Base-by-base conservation (phyloP, 30 jellyfish, hydroid and myxozoan species). In the Aurelia sp. region DNA sequence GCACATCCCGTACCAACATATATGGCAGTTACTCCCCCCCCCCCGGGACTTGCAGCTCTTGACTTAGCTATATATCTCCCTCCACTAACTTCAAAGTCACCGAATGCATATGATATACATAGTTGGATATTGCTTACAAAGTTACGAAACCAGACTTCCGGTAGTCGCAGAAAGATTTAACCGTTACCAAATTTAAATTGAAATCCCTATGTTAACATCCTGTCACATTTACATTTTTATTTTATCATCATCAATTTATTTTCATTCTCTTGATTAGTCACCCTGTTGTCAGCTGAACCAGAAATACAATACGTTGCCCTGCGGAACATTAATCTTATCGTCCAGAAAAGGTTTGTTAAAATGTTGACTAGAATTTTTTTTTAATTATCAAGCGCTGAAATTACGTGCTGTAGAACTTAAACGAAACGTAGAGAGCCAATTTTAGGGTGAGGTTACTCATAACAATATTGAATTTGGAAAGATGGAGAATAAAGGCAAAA, bases 231-330 rank as follows among this genome's bases (percentile, higher is more conserved):
- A 11, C 10, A n/a, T 66, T n/a, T 66, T 66, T 66, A 9, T n/a
- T 66, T 33, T 61, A 61, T 61, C 7, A n/a, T 0, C 4, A 40
- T 11, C 21, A 17, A 65, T 16, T 47, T 66, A 66, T 73, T 13
- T 10, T 3, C 9, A 50, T 44, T 48, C 44, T 21, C 40, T 67
- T 17, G 63, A 51, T 24, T 82, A 95, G 98, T 96, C 13, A 91
- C 99, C 51, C 91, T 96, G 64, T 74, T 96, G 85, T 91, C 98
- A 10, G 93, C 97, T 76, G 99, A 96, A 67, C 99, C 99, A 12
- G 99, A 96, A 74, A 93, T 96, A 41, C 99, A 96, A 58, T 96
- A 96, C 70, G 99, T 96, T 61, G 99, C 99, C 55, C 69, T 96
- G 69, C 67, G 99, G 78, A 96, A 96, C 90, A 96, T 96, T 86